Conservation (phyloP, 2,113 vertebrate genomes). For the Lethenteron camtschaticum region DNA sequence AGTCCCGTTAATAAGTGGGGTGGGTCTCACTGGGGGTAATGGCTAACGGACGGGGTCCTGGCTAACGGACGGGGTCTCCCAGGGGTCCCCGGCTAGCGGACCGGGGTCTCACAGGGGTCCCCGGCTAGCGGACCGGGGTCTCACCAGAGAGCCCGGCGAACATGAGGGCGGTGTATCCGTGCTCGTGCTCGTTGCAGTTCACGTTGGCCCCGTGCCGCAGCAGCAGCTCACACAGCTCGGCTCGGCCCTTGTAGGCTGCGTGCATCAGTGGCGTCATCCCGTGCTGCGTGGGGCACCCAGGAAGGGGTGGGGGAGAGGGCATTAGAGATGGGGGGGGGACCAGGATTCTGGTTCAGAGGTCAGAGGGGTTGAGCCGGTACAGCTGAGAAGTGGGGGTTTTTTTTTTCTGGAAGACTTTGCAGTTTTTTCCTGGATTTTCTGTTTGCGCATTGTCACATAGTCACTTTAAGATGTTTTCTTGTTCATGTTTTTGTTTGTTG, state of each 20-base stretch:
- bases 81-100: too few species aligned
- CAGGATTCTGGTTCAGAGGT: neutral
- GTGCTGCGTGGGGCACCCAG: slow-evolving; percentile 26
- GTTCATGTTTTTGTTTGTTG: too few species aligned
- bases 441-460: too few species aligned
- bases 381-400: neutral
- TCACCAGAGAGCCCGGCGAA: slow-evolving; percentile 85
- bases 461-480: too few species aligned
- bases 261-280: slow-evolving; percentile 98
- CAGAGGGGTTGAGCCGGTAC: too few species aligned
- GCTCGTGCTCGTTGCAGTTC: slow-evolving; percentile 79
- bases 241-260: slow-evolving; percentile 75
- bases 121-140: neutral
- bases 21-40: too few species aligned
- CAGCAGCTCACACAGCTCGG: slow-evolving; percentile 66
- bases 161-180: slow-evolving; percentile 90
- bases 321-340: neutral
- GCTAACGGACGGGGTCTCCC: too few species aligned
- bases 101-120: too few species aligned
- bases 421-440: neutral
- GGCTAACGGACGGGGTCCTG: too few species aligned
- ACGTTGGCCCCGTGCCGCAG: slow-evolving; percentile 75
- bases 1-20: too few species aligned
- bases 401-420: neutral
- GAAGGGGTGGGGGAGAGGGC: slow-evolving; percentile 9